Evolutionary conservation across 2,888 invertebrate genomes (phyloP), one percentile per base, ranked within the genome.

Genomic region (Andrena trimmerana): DNA sequence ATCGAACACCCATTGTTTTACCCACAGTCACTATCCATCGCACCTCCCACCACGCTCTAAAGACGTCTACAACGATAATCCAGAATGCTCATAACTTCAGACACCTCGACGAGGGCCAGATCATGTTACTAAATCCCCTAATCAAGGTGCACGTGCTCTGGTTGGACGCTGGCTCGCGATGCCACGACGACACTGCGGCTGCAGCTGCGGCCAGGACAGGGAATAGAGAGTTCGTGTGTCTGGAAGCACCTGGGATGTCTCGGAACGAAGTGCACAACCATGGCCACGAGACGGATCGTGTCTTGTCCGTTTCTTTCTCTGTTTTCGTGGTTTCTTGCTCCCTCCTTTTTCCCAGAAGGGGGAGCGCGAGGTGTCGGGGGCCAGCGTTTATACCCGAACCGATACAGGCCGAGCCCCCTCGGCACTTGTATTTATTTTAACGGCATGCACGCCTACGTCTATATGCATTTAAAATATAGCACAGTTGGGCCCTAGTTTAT

Each of bases 401-500:
- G 90, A 92, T 92, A 89, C 89, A 89, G 88, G 77, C 86, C 80
- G 78, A 73, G 67, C 72, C 67, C 50, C 54, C 78, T 36, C 68
- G 85, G 86, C 88, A 89, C 90, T 91, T 90, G 91, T 90, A 90
- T 90, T 92, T 92, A 91, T 92, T 93, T 92, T 91, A 92, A 92
- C 92, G 88, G 91, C 91, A 89, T 91, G 91, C 93, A 93, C 93
- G 93, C 93, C 92, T 92, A 93, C 93, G 90, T 92, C 92, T 92
- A 92, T 92, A 92, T 93, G 90, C 90, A 91, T 93, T 92, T 93
- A 92, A 93, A 92, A 93, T 93, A 93, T 92, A 92, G 92, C 92
- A 91, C 92, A 92, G 93, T 93, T 92, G 92, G 92, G 92, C 91
- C 90, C 92, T 93, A 93, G 93, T 93, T 93, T 93, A 93, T 93